A percentile compares a stretch with the other conserved stretches of the same genome.
Conservation (phyloP, 2,888 invertebrate genomes). For the Phaedon cochleariae region DNA sequence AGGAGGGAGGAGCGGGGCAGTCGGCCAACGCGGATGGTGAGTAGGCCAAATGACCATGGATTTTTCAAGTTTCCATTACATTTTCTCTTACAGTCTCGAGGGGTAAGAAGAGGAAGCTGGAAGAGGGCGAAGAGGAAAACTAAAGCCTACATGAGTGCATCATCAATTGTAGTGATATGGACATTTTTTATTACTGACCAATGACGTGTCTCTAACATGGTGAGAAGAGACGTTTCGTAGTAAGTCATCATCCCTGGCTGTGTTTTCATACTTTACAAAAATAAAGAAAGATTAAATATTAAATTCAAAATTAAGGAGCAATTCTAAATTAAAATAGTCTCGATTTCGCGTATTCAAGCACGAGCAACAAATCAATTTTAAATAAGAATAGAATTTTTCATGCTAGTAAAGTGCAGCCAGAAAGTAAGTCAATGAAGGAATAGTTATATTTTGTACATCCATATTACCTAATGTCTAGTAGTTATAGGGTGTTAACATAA, state of each 20-base stretch:
- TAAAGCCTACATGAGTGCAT: slow-evolving; percentile 44
- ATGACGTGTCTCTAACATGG: slow-evolving; percentile 52
- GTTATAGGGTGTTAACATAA: slow-evolving; percentile 48
- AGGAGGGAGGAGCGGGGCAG: slow-evolving; percentile 20
- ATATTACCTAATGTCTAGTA: slow-evolving; percentile 50
- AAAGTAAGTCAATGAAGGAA: slow-evolving; percentile 50
- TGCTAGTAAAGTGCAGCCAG: slow-evolving; percentile 50
- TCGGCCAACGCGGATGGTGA: slow-evolving; percentile 24
- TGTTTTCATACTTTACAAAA: slow-evolving; percentile 52
- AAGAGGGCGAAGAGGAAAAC: slow-evolving; percentile 67
- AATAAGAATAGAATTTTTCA: background rate
- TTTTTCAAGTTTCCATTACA: slow-evolving; percentile 9
- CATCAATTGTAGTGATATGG: slow-evolving; percentile 48
- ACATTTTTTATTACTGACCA: slow-evolving; percentile 50
- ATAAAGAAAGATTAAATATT: slow-evolving; percentile 32
- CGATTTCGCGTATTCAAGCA: background rate
- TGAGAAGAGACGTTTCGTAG: slow-evolving; percentile 47
- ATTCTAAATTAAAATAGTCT: slow-evolving; percentile 2
- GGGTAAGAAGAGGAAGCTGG: slow-evolving; percentile 78
- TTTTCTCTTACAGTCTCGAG: slow-evolving; percentile 64
- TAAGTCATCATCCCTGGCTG: slow-evolving; percentile 51
- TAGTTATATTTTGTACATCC: slow-evolving; percentile 53
- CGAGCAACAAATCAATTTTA: slow-evolving; percentile 1
- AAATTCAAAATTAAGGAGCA: background rate
- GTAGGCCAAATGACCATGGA: too few relatives aligned